Conservation (phyloP, 2,888 invertebrate species). For the Ormyrus rosae region DNA sequence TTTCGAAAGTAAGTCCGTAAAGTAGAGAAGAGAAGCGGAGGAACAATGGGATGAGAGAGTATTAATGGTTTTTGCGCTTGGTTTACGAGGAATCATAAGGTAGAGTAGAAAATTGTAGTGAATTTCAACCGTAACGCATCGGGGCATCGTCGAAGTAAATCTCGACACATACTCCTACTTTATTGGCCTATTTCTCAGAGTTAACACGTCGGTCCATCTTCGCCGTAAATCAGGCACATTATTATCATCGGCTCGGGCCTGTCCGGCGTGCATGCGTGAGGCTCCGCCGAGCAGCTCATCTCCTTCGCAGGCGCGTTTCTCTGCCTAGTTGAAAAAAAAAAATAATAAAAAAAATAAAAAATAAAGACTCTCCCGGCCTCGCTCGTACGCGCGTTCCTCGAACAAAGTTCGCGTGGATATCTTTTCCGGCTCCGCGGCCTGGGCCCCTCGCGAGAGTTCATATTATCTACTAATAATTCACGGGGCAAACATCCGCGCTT, state of each 20-base stretch:
- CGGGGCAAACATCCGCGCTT: slow-evolving; percentile 22
- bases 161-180: slow-evolving; percentile 23
- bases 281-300: neutral
- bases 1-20: no score
- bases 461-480: slow-evolving; percentile 27
- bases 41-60: no score
- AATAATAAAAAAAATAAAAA: no score
- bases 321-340: no score
- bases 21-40: no score
- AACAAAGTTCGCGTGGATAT: no score
- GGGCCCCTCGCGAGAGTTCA: neutral
- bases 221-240: slow-evolving; percentile 69
- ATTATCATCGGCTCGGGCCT: slow-evolving; percentile 59
- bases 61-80: no score
- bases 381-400: no score
- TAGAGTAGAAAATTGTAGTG: slow-evolving; percentile 5
- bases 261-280: neutral
- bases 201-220: slow-evolving; percentile 53
- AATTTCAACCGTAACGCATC: slow-evolving; percentile 16
- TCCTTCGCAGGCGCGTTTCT: slow-evolving; percentile 47
- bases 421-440: no score
- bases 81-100: no score
- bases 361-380: no score
- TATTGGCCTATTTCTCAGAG: slow-evolving; percentile 44
- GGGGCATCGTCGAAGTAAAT: neutral